These are phyloP conservation scores for Lepidothrix coronata DNA, from an alignment of 2,113 vertebrate genomes.

Conservation along the genomic window DNA sequence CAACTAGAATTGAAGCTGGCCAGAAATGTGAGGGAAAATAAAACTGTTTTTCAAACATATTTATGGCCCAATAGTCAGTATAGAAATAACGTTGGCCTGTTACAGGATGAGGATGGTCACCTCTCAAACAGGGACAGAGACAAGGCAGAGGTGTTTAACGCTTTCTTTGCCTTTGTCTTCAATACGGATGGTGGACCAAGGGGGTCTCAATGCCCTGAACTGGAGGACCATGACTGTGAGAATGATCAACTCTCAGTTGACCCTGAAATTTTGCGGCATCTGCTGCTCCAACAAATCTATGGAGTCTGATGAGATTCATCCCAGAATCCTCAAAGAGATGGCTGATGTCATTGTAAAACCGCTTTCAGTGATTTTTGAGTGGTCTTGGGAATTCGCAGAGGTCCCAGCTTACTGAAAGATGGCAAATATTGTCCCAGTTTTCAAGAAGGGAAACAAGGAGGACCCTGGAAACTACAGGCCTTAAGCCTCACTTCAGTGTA, in stretches of 20 bases:
- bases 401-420: background rate
- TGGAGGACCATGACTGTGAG: background rate
- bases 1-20: background rate
- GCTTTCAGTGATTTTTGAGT: background rate
- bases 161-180: background rate
- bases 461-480: background rate
- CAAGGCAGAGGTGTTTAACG: background rate
- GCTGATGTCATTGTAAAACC: background rate
- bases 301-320: background rate
- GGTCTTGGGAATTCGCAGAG: background rate
- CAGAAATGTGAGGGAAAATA: background rate
- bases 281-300: background rate
- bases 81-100: background rate
- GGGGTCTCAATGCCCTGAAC: background rate
- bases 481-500: background rate
- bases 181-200: background rate
- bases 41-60: background rate
- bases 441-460: background rate
- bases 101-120: background rate
- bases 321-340: background rate
- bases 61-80: background rate
- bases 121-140: background rate
- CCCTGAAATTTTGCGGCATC: background rate
- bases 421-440: background rate
- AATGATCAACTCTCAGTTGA: background rate